Percentiles rank a stretch among this genome's conserved stretches.
phyloP scores from a whole-genome alignment of 1,140 invertebrate species.

The Cydia strobilella region DNA sequence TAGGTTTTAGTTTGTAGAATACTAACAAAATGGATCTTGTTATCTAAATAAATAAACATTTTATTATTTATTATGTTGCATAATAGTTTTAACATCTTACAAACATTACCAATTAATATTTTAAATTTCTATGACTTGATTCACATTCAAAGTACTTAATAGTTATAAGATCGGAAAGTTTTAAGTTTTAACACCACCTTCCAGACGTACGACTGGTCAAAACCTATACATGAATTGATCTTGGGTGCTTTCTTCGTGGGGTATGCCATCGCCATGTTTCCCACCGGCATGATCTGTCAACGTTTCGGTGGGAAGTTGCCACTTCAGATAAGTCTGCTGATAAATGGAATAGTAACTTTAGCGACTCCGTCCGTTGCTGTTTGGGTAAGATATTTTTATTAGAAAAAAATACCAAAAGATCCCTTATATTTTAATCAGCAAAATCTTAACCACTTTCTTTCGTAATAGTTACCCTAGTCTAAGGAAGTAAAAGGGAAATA shows the following conservation, averaged over 20 bases:
- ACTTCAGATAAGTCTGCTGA: constrained; percentile 57
- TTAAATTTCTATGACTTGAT: too few species aligned
- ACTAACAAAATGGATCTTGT: too few species aligned
- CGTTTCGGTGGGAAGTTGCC: constrained; percentile 81
- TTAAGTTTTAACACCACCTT: constrained; percentile 38
- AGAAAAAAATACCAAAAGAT: not conserved
- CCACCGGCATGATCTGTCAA: constrained; percentile 81
- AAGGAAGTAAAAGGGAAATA: too few species aligned
- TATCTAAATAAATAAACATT: too few species aligned
- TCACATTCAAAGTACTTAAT: too few species aligned
- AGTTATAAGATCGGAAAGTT: not conserved
- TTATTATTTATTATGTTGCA: too few species aligned
- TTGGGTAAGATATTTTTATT: constrained; percentile 47
- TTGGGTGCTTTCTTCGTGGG: constrained; percentile 84
- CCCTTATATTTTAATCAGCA: too few species aligned
- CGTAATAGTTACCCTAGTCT: too few species aligned
- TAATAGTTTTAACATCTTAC: too few species aligned
- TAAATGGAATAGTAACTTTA: constrained; percentile 58
- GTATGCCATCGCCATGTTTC: constrained; percentile 79
- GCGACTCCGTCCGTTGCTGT: constrained; percentile 57
- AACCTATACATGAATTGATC: constrained; percentile 81
- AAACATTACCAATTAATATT: too few species aligned
- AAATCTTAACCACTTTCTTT: too few species aligned
- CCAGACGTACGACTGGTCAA: constrained; percentile 81
- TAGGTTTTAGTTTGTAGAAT: too few species aligned